These are phyloP conservation scores for Empis stercorea DNA, from an alignment of 2,888 invertebrate species.

Conservation along the genomic window DNA sequence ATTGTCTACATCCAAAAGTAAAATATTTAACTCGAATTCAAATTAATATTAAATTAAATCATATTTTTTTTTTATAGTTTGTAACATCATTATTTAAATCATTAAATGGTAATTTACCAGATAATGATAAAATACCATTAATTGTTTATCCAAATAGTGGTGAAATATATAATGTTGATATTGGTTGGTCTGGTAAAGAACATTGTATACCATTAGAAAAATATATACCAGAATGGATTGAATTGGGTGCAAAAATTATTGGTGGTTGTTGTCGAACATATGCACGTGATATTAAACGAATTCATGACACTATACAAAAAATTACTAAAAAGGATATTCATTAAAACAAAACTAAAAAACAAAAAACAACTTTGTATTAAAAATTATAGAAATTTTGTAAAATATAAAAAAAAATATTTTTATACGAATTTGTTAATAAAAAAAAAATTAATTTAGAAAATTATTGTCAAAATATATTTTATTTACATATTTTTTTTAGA, in stretches of 20 bases:
- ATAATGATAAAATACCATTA: constrained; percentile 47
- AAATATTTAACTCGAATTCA: not conserved
- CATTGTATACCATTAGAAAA: constrained; percentile 56
- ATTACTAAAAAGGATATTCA: constrained; percentile 7
- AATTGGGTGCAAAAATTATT: constrained; percentile 67
- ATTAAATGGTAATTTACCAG: constrained; percentile 38
- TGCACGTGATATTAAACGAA: constrained; percentile 64
- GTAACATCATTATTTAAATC: constrained; percentile 48
- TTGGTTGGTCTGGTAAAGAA: constrained; percentile 54
- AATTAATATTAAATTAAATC: no score
- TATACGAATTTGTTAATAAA: no score
- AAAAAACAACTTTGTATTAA: no score
- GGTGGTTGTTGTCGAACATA: constrained; percentile 88
- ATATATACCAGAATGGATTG: constrained; percentile 67
- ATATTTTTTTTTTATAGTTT: constrained; percentile 24
- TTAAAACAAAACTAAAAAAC: no score
- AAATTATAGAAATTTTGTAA: no score
- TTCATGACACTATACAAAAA: constrained; percentile 39
- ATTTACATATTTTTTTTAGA: no score
- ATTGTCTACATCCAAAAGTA: constrained; percentile 60
- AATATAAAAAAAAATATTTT: no score
- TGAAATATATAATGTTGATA: constrained; percentile 26
- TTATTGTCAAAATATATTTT: no score
- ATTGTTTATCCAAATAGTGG: constrained; percentile 92
- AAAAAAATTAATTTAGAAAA: no score